These are phyloP conservation scores for Setipinna tenuifilis DNA, from an alignment of 2,797 vertebrate species.

Conservation along the genomic window DNA sequence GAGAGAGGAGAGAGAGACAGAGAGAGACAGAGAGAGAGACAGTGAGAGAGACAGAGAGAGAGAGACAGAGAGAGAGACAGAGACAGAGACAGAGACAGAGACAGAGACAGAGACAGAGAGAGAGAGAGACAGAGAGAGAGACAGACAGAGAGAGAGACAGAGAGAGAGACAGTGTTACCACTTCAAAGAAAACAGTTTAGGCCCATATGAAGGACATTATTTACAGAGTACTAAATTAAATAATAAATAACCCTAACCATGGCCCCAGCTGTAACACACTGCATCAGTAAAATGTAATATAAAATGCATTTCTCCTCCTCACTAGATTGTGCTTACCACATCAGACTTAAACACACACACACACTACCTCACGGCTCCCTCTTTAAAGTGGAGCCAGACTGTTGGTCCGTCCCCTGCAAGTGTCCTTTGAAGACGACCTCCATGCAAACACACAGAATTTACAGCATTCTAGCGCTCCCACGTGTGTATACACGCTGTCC, in stretches of 20 bases:
- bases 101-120: background rate
- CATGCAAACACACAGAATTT: background rate
- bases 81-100: background rate
- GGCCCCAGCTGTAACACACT: background rate
- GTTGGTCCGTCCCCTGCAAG: background rate
- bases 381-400: background rate
- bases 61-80: slow-evolving; percentile 9
- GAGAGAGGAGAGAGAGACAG: background rate
- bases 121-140: no score
- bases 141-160: background rate
- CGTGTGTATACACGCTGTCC: background rate
- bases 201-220: background rate
- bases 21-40: background rate
- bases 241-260: background rate
- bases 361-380: background rate
- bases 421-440: background rate
- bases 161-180: background rate
- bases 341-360: no score
- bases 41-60: no score
- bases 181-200: slow-evolving; percentile 41
- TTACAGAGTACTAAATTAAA: background rate
- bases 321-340: background rate
- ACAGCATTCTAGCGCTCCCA: background rate
- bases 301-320: background rate
- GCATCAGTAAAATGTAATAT: background rate